A percentile compares a stretch with the other conserved stretches of the same genome.
These are phyloP conservation scores for Progne subis DNA, from an alignment of 2,113 vertebrate genomes.

Conservation along the genomic window DNA sequence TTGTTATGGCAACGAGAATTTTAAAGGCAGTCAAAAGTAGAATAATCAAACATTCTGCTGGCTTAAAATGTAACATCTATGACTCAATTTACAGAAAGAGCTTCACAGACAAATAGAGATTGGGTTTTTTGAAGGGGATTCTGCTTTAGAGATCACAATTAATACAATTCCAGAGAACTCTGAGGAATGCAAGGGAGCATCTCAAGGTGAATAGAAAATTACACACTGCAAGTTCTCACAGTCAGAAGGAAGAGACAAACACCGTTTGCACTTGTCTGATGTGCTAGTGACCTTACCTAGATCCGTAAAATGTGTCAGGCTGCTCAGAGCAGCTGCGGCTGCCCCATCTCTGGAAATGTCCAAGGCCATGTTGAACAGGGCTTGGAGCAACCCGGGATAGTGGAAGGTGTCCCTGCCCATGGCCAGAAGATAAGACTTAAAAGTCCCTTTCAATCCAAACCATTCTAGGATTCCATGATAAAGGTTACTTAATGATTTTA, in stretches of 20 bases:
- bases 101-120: conserved; percentile 44
- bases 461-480: not conserved
- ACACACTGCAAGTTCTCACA: not conserved
- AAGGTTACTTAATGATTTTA: not conserved
- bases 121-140: conserved; percentile 7
- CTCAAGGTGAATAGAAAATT: not conserved
- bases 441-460: not conserved
- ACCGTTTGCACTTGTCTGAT: not conserved
- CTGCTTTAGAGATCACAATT: not conserved
- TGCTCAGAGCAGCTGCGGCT: not conserved
- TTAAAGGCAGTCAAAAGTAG: conserved; percentile 80
- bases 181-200: not conserved
- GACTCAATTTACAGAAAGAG: conserved; percentile 76
- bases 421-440: not conserved
- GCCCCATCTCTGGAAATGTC: not conserved
- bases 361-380: accelerated
- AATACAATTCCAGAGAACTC: conserved; percentile 6
- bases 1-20: conserved; percentile 86
- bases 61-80: conserved; percentile 77
- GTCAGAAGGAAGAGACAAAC: not conserved
- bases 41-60: conserved; percentile 79
- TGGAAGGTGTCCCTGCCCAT: not conserved
- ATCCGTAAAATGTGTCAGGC: not conserved
- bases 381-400: not conserved
- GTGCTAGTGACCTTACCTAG: not conserved